Percentiles rank a stretch among this genome's conserved stretches.
These are phyloP conservation scores for Papilio xuthus DNA, from an alignment of 1,140 invertebrate genomes.

Conservation along the genomic window DNA sequence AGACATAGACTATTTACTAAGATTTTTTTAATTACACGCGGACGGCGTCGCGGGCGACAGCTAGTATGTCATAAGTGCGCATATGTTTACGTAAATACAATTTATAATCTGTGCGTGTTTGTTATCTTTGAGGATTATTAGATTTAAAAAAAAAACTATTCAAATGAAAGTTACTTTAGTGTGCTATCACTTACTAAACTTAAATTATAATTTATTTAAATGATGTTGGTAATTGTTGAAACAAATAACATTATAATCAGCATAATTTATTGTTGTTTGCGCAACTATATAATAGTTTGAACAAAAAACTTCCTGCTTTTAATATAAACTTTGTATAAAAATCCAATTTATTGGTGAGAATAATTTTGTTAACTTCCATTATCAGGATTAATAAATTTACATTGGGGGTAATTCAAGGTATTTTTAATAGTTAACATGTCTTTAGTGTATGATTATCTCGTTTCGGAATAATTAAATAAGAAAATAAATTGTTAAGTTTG, in stretches of 20 bases:
- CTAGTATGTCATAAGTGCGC: background rate
- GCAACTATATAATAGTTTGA: slow-evolving; percentile 32
- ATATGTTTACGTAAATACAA: background rate
- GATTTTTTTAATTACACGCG: too few relatives aligned
- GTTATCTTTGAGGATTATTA: background rate
- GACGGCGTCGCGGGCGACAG: too few relatives aligned
- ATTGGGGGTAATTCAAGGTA: background rate
- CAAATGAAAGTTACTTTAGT: slow-evolving; percentile 6
- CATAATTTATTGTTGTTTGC: slow-evolving; percentile 36
- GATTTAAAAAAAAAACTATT: background rate
- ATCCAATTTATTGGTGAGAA: slow-evolving; percentile 35
- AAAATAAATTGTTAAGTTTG: slow-evolving; percentile 21
- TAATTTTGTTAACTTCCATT: slow-evolving; percentile 36
- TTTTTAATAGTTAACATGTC: slow-evolving; percentile 31
- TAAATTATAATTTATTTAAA: slow-evolving; percentile 28
- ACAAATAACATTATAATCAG: slow-evolving; percentile 33
- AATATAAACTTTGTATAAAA: slow-evolving; percentile 22
- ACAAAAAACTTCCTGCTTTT: slow-evolving; percentile 32
- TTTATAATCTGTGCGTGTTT: background rate
- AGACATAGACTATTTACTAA: too few relatives aligned
- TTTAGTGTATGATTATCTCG: slow-evolving; percentile 31
- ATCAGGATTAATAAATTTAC: slow-evolving; percentile 27
- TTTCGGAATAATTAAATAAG: slow-evolving; percentile 35
- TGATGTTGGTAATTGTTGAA: slow-evolving; percentile 31
- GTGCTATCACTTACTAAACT: slow-evolving; percentile 6